Evolutionary conservation across 2,113 vertebrate genomes (phyloP), one percentile per base, ranked within the genome.

Genomic region (Python bivittatus): DNA sequence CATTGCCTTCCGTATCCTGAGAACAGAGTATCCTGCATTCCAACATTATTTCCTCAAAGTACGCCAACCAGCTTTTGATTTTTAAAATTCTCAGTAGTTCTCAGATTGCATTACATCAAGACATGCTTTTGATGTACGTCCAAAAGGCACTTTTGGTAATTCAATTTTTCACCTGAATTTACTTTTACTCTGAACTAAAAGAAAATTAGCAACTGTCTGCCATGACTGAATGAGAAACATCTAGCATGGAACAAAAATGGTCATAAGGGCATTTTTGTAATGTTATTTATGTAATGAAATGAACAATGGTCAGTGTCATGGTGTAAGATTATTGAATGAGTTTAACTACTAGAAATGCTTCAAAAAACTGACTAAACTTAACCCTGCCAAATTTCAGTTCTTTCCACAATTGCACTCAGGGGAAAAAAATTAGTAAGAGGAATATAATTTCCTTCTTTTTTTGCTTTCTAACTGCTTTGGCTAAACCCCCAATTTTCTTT

Each of bases 61-160:
- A 0, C 57, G 7, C 6, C 89, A 93, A 93, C 86, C 56, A 84
- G 56, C 68, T 93, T 48, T 95, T 60, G 84, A 0, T 0, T 94
- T 91, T 93, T 68, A 84, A 57, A 96, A 95, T 95, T 95, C 91
- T 56, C 84, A 72, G 86, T 23, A 86, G 94, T 93, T 94, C 89
- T 91, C 58, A 93, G 79, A 88, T 92, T 95, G 52, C 88, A 94
- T 11, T 95, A 94, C 89, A 95, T 95, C 92, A 92, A 89, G 91
- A 94, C 95, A 94, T 84, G 85, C 11, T 92, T 89, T 94, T 94
- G 92, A 95, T 95, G 29, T 68, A 93, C 68, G 72, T 93, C 89
- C 93, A 93, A 93, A 95, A 95, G 29, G n/a, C 87, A 60, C 42
- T 95, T 96, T 89, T 29, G 57, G 23, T 93, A 91, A 83, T 90